Conservation (phyloP, 1,140 invertebrate genomes). For the Drosophila rufa region DNA sequence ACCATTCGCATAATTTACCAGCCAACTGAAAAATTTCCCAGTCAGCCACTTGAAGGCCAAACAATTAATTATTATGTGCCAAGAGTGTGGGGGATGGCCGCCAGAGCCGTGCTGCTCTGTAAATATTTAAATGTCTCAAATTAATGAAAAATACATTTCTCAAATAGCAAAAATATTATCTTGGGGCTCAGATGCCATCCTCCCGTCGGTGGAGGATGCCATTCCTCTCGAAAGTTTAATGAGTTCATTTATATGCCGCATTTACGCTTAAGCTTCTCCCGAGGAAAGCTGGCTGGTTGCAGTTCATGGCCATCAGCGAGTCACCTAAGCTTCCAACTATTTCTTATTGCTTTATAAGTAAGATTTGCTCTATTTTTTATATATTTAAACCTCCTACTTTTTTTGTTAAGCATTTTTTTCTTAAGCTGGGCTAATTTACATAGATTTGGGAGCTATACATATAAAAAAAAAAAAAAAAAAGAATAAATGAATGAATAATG, state of each 20-base stretch:
- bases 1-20: conserved; percentile 76
- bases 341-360: conserved; percentile 41
- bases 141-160: conserved; percentile 80
- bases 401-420: conserved; percentile 27
- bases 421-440: conserved; percentile 71
- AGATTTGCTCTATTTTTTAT: neutral
- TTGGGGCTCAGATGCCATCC: conserved; percentile 28
- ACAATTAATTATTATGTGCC: conserved; percentile 79
- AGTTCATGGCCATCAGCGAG: conserved; percentile 25
- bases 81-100: neutral
- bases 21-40: conserved; percentile 60
- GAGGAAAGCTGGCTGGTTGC: conserved; percentile 17
- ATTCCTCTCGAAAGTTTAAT: conserved; percentile 51
- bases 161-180: conserved; percentile 75
- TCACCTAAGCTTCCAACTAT: conserved; percentile 49
- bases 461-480: conserved; percentile 20
- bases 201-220: neutral
- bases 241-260: conserved; percentile 81
- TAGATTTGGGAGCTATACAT: conserved; percentile 42
- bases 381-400: neutral
- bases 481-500: conserved; percentile 51
- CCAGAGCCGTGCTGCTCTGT: conserved; percentile 38
- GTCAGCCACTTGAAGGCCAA: conserved; percentile 65
- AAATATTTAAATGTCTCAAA: conserved; percentile 80
- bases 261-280: conserved; percentile 34